Conservation (phyloP, 2,797 vertebrate species). For the Catharus ustulatus region DNA sequence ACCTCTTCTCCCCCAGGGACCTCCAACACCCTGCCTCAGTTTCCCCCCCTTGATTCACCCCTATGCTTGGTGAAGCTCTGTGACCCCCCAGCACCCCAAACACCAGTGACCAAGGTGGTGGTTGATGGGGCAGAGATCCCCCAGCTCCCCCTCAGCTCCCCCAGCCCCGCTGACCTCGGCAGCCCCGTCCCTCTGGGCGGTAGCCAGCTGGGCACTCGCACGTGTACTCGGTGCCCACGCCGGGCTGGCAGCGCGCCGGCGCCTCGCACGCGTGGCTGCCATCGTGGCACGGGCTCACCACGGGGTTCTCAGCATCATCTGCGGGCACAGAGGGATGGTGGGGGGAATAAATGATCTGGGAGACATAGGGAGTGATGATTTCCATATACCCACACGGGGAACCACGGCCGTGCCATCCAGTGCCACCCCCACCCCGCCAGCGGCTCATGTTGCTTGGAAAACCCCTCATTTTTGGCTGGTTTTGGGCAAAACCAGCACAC, state of each 20-base stretch:
- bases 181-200: slow-evolving; percentile 84
- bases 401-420: fast-evolving
- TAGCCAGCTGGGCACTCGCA: slow-evolving; percentile 88
- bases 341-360: fast-evolving
- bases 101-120: fast-evolving
- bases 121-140: fast-evolving
- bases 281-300: slow-evolving; percentile 85
- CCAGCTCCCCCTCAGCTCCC: fast-evolving
- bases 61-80: neutral
- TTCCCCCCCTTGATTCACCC: neutral
- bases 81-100: neutral
- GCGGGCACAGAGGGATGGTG: fast-evolving
- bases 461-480: neutral
- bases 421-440: neutral
- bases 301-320: neutral
- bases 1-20: fast-evolving
- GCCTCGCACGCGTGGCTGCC: slow-evolving; percentile 87
- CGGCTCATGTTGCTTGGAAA: too few species aligned
- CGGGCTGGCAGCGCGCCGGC: slow-evolving; percentile 83
- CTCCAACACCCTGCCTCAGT: neutral
- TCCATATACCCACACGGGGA: fast-evolving
- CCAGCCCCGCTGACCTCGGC: slow-evolving; percentile 78
- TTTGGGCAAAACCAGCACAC: fast-evolving
- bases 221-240: slow-evolving; percentile 76
- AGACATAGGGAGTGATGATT: neutral